Conservation (phyloP, 2,888 invertebrate species). For the Cheilosia vernalis region DNA sequence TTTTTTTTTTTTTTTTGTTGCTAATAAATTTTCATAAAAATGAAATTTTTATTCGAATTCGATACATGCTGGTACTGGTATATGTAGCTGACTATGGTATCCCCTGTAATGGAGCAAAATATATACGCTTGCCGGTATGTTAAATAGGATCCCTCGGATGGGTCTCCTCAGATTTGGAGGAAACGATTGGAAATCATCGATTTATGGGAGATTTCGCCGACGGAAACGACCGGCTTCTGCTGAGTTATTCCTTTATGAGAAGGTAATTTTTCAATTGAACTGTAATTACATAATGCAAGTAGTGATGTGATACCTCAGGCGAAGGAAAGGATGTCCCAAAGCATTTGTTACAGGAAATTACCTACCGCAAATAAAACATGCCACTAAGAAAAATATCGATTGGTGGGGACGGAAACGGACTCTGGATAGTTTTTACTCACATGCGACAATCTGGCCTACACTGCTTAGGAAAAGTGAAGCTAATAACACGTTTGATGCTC, state of each 20-base stretch:
- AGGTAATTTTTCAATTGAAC: conserved; percentile 59
- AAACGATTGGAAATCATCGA: conserved; percentile 43
- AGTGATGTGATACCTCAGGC: background rate
- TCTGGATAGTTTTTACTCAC: too few species aligned
- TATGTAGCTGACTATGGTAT: conserved; percentile 21
- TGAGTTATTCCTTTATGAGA: conserved; percentile 24
- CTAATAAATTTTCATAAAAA: conserved; percentile 70
- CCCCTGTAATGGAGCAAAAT: conserved; percentile 28
- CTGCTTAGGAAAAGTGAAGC: too few species aligned
- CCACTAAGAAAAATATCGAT: too few species aligned
- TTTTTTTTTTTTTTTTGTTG: conserved; percentile 32
- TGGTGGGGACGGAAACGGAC: too few species aligned
- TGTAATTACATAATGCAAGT: conserved; percentile 46
- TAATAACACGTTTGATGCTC: too few species aligned
- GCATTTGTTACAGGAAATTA: too few species aligned
- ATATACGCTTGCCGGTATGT: conserved; percentile 30
- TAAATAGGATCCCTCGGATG: conserved; percentile 35
- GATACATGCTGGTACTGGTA: conserved; percentile 30
- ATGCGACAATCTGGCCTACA: too few species aligned
- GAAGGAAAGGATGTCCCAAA: too few species aligned
- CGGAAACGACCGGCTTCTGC: conserved; percentile 35
- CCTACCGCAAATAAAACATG: too few species aligned
- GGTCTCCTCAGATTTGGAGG: conserved; percentile 37
- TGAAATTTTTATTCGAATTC: conserved; percentile 58
- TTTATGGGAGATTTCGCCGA: conserved; percentile 31